Percentiles rank a stretch among this genome's conserved stretches.
Evolutionary conservation across 2,888 invertebrate species (phyloP).

Genomic region (Electrophaes corylata): DNA sequence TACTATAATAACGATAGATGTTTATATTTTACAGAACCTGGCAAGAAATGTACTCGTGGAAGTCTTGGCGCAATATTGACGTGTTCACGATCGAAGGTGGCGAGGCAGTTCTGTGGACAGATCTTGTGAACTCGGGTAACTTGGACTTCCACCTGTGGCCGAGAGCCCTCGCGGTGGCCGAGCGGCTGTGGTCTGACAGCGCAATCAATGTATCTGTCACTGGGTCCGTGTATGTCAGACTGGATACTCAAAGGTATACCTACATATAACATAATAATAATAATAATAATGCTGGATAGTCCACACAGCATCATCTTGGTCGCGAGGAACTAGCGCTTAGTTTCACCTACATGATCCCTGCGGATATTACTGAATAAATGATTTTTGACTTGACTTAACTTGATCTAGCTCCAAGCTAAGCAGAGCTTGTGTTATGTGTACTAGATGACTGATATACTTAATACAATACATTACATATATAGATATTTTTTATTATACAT

Average conservation of each 20-base stretch:
- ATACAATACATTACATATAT: too few relatives aligned
- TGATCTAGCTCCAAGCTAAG: too few relatives aligned
- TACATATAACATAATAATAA: too few relatives aligned
- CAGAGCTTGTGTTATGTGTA: too few relatives aligned
- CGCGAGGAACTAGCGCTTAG: too few relatives aligned
- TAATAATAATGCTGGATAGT: too few relatives aligned
- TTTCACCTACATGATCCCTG: too few relatives aligned
- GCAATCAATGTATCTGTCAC: constrained; percentile 88
- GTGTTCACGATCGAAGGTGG: constrained; percentile 85
- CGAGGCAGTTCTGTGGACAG: constrained; percentile 88
- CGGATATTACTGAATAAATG: too few relatives aligned
- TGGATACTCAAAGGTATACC: constrained; percentile 69
- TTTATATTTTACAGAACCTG: constrained; percentile 86
- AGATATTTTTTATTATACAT: too few relatives aligned
- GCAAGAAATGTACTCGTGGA: constrained; percentile 92
- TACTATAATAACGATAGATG: background rate
- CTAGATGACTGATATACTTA: too few relatives aligned
- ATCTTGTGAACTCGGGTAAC: constrained; percentile 83
- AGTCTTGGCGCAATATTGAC: constrained; percentile 85
- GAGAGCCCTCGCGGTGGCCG: constrained; percentile 86
- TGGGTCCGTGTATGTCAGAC: constrained; percentile 81
- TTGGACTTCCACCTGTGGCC: constrained; percentile 70
- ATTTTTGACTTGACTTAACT: too few relatives aligned
- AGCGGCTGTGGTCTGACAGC: constrained; percentile 91
- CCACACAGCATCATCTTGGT: too few relatives aligned